Conservation (phyloP, 2,113 vertebrate genomes). For the Engraulis encrasicolus region DNA sequence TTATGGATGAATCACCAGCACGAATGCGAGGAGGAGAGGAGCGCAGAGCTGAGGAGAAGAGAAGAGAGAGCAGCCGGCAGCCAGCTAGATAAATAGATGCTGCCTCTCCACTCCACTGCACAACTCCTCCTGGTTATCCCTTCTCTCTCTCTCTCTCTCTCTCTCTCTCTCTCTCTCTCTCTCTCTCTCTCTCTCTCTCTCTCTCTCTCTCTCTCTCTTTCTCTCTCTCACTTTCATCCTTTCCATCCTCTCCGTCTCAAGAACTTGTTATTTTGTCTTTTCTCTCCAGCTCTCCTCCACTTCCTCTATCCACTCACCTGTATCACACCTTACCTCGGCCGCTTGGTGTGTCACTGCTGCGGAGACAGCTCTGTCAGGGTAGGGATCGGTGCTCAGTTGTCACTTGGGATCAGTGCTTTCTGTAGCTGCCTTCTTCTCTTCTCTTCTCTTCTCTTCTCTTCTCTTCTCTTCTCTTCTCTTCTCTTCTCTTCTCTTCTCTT, state of each 20-base stretch:
- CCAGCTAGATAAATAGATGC: no score
- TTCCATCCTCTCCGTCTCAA: no score
- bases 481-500: no score
- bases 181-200: neutral
- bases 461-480: no score
- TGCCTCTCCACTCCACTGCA: neutral
- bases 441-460: no score
- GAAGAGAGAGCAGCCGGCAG: neutral
- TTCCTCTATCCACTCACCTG: no score
- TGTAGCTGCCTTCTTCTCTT: no score
- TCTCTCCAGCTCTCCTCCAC: no score
- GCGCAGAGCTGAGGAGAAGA: no score
- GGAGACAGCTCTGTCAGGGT: neutral
- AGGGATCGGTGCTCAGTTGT: neutral
- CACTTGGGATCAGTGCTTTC: neutral
- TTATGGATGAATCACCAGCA: constrained; percentile 15
- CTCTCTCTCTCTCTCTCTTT: no score
- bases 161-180: neutral
- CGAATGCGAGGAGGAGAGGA: neutral
- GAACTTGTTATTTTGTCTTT: no score
- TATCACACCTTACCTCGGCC: neutral
- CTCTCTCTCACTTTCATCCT: no score
- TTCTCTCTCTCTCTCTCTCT: constrained; percentile 3
- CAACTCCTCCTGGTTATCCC: neutral
- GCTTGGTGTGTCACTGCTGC: neutral